These are phyloP conservation scores for Adelges cooleyi DNA, from an alignment of 1,140 invertebrate species.

Conservation along the genomic window DNA sequence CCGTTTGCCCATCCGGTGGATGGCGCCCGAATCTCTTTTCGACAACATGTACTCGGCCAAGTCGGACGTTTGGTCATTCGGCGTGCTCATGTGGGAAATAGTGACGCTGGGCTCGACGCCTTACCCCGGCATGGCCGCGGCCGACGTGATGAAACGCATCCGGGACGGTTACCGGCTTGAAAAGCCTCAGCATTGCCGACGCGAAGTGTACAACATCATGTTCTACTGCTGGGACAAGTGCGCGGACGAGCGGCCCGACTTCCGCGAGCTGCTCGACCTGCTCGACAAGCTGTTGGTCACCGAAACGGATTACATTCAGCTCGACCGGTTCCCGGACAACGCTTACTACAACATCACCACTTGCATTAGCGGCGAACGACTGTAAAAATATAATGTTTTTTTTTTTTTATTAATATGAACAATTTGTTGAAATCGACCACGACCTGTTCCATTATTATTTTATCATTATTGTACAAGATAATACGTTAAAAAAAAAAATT, in stretches of 20 bases:
- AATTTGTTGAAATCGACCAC: no score
- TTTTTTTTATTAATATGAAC: no score
- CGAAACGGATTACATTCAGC: conserved; percentile 84
- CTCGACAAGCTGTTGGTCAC: conserved; percentile 70
- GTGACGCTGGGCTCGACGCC: conserved; percentile 80
- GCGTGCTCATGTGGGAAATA: conserved; percentile 85
- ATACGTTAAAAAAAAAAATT: no score
- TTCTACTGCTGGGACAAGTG: conserved; percentile 86
- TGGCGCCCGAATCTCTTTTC: conserved; percentile 85
- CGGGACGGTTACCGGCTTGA: conserved; percentile 72
- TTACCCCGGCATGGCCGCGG: conserved; percentile 72
- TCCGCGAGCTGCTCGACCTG: conserved; percentile 63
- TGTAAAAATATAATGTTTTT: conserved; percentile 39
- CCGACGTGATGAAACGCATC: conserved; percentile 68
- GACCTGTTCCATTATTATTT: no score
- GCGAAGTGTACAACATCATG: conserved; percentile 87
- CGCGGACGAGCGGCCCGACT: conserved; percentile 60
- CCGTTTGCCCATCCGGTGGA: conserved; percentile 62
- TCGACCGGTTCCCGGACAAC: conserved; percentile 85
- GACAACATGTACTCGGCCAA: conserved; percentile 84
- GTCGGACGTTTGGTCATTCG: conserved; percentile 89
- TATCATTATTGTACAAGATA: no score
- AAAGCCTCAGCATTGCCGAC: conserved; percentile 75
- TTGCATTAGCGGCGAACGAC: conserved; percentile 65
- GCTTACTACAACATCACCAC: conserved; percentile 84